Evolutionary conservation across 2,113 vertebrate species (phyloP).

Genomic region (Colinus virginianus): DNA sequence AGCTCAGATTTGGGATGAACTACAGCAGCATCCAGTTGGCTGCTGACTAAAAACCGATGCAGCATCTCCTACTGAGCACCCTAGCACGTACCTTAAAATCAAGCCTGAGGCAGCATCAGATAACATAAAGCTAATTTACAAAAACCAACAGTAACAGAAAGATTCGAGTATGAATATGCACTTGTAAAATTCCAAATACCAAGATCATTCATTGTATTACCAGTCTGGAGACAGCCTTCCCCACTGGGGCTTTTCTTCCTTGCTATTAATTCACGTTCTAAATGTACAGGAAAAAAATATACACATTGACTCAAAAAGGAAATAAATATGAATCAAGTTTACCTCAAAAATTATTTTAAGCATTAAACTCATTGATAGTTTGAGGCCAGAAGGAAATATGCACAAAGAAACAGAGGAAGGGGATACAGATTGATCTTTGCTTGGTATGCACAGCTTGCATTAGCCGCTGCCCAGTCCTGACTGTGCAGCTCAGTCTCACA

Average conservation of each 20-base stretch:
- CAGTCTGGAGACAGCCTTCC: neutral
- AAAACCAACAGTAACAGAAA: neutral
- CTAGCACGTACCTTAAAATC: neutral
- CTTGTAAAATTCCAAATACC: neutral
- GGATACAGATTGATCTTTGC: neutral
- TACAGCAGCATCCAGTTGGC: neutral
- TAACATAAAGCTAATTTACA: neutral
- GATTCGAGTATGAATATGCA: neutral
- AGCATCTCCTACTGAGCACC: neutral
- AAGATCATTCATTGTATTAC: neutral
- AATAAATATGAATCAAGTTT: neutral
- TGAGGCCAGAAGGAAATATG: neutral
- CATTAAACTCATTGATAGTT: neutral
- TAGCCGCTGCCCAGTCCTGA: neutral
- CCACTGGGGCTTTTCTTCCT: neutral
- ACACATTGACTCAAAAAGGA: neutral
- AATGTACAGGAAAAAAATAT: neutral
- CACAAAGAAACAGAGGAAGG: neutral
- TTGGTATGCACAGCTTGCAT: neutral
- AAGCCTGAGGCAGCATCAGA: fast-evolving
- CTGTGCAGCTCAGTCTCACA: neutral
- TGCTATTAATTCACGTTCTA: neutral
- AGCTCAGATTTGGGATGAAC: neutral
- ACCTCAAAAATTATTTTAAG: neutral
- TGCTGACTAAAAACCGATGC: neutral